Evolutionary conservation across 2,113 vertebrate genomes (phyloP).

Genomic region (Dermatemys mawii): DNA sequence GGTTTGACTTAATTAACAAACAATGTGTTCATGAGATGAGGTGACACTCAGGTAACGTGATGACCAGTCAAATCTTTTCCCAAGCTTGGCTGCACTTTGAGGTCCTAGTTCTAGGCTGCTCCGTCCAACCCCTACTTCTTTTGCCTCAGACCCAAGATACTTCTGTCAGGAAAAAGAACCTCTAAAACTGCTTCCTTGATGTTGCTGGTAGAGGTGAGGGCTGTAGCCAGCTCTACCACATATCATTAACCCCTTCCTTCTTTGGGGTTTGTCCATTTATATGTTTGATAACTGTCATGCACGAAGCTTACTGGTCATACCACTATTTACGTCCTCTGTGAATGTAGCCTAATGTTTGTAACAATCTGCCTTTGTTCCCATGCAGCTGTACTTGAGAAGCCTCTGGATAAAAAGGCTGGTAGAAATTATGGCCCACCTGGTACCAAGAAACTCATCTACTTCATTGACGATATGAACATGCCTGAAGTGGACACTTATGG

Average conservation of each 20-base stretch:
- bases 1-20: neutral
- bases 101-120: neutral
- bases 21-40: accelerated
- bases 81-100: neutral
- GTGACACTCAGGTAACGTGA: neutral
- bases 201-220: neutral
- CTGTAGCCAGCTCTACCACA: no score
- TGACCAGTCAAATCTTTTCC: neutral
- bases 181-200: neutral
- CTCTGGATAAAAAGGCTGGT: slow-evolving; percentile 95
- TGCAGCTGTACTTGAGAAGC: slow-evolving; percentile 90
- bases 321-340: neutral
- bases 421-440: slow-evolving; percentile 90
- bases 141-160: neutral
- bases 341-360: neutral
- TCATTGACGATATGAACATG: slow-evolving; percentile 97
- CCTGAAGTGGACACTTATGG: slow-evolving; percentile 91
- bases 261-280: neutral
- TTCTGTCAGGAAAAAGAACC: neutral
- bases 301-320: no score
- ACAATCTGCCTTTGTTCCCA: neutral
- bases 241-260: neutral
- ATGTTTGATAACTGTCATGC: neutral
- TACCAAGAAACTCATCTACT: slow-evolving; percentile 90
- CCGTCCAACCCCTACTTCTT: neutral